A percentile compares a stretch with the other conserved stretches of the same genome.
These are phyloP conservation scores for Argya squamiceps DNA, from an alignment of 2,797 vertebrate species.

Conservation along the genomic window DNA sequence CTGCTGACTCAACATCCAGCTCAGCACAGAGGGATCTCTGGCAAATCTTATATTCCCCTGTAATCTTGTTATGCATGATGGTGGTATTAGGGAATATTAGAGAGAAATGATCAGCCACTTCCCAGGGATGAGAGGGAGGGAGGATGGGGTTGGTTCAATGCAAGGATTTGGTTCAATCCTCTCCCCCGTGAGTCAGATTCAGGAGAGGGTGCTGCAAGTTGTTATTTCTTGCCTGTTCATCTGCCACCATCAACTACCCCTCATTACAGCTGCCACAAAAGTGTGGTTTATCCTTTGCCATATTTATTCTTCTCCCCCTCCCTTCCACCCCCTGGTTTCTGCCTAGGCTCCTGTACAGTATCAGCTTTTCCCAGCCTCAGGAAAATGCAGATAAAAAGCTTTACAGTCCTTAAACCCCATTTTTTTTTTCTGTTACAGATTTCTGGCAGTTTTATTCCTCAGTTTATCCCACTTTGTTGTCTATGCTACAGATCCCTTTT, in stretches of 20 bases:
- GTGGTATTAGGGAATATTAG: background rate
- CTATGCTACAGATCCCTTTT: background rate
- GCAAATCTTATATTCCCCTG: background rate
- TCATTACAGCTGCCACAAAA: background rate
- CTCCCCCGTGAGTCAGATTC: accelerated
- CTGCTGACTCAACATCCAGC: background rate
- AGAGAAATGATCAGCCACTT: background rate
- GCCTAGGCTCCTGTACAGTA: background rate
- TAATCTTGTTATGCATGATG: background rate
- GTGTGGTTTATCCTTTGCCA: background rate
- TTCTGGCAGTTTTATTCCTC: background rate
- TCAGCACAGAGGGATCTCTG: background rate
- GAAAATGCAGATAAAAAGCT: background rate
- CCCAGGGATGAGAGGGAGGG: background rate
- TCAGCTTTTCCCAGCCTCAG: background rate
- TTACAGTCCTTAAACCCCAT: background rate
- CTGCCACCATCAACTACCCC: background rate
- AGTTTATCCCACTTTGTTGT: background rate
- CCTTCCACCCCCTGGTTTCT: background rate
- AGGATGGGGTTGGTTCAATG: background rate
- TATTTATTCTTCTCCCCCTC: background rate
- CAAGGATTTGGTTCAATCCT: background rate
- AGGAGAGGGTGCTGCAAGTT: background rate
- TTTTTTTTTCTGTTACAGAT: background rate
- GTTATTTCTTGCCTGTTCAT: background rate